Evolutionary conservation across 2,113 vertebrate species (phyloP).

Genomic region (Tympanuchus pallidicinctus): DNA sequence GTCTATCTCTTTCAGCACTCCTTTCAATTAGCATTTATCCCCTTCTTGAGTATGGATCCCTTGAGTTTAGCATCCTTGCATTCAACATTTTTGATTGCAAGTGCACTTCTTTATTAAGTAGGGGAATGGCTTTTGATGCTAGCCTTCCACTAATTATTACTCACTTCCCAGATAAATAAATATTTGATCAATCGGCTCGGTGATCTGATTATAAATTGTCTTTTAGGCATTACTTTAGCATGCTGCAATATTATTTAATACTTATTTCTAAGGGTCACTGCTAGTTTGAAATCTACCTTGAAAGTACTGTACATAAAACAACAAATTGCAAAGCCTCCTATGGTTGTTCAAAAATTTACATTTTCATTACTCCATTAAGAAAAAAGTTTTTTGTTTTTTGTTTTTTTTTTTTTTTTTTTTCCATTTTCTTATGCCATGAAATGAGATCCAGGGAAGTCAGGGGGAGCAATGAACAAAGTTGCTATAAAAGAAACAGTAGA

Average conservation of each 20-base stretch:
- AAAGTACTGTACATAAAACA: neutral
- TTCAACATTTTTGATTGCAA: slow-evolving; percentile 49
- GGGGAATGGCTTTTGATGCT: neutral
- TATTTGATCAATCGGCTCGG: slow-evolving; percentile 47
- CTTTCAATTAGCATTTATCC: slow-evolving; percentile 53
- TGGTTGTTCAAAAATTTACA: neutral
- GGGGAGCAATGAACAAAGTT: neutral
- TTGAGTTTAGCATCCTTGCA: slow-evolving; percentile 40
- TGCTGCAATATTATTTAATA: neutral
- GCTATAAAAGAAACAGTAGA: neutral
- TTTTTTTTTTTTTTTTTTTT: neutral
- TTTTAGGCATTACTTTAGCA: slow-evolving; percentile 3
- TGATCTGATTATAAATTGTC: slow-evolving; percentile 22
- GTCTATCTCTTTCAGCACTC: slow-evolving; percentile 12
- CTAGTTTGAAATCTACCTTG: neutral
- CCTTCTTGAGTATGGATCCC: slow-evolving; percentile 35
- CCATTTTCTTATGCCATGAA: neutral
- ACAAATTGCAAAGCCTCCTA: neutral
- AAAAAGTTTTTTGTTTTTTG: neutral
- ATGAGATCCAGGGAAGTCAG: neutral
- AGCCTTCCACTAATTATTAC: slow-evolving; percentile 27
- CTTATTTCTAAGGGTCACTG: neutral
- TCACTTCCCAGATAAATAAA: slow-evolving; percentile 45
- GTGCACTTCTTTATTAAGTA: slow-evolving; percentile 48
- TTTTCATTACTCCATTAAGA: slow-evolving; percentile 15